phyloP scores from a whole-genome alignment of 2,113 vertebrate genomes.

The Notarius lentiginosus region DNA sequence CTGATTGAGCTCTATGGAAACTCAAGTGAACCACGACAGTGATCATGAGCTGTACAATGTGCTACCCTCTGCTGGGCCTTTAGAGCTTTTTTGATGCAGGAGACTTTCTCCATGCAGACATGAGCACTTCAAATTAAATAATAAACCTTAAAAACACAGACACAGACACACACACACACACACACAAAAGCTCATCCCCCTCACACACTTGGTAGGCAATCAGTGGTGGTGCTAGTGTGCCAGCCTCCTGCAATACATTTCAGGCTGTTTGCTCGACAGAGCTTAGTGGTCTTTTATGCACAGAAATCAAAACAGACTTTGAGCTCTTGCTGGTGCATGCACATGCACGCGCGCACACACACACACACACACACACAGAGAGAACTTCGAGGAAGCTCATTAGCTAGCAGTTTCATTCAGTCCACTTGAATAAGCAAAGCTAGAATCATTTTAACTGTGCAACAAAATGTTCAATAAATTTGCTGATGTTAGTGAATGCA shows the following conservation, averaged over 20 bases:
- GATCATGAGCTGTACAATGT: background rate
- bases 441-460: background rate
- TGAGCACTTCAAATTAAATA: background rate
- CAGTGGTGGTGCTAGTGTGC: background rate
- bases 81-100: background rate
- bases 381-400: background rate
- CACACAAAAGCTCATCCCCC: background rate
- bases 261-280: slow-evolving; percentile 5
- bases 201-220: background rate
- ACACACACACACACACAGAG: no score
- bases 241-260: slow-evolving; percentile 4
- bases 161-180: background rate
- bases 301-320: slow-evolving; percentile 19
- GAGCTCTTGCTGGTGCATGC: background rate
- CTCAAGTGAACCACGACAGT: background rate
- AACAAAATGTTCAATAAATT: background rate
- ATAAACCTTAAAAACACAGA: background rate
- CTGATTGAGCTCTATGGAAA: slow-evolving; percentile 3
- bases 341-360: background rate
- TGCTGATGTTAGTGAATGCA: background rate
- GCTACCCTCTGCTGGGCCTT: background rate
- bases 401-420: background rate
- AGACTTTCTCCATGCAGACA: background rate
- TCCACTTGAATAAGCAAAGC: background rate
- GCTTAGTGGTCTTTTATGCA: background rate